A percentile compares a stretch with the other conserved stretches of the same genome.
Conservation (phyloP, 2,797 vertebrate species). For the Amazona finschi region DNA sequence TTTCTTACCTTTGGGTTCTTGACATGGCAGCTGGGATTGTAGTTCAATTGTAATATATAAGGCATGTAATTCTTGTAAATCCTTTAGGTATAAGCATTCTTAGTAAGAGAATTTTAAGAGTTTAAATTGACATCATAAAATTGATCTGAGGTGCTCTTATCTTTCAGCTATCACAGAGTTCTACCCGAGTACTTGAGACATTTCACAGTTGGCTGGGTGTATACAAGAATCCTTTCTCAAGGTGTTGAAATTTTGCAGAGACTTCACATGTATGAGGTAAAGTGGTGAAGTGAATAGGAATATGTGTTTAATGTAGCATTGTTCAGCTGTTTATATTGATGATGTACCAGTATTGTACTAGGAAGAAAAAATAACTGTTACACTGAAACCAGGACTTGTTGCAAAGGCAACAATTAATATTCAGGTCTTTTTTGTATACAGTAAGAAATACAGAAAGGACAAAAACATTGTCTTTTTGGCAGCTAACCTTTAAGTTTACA, state of each 20-base stretch:
- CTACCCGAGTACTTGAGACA: constrained; percentile 88
- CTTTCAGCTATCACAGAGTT: constrained; percentile 78
- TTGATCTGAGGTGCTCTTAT: background rate
- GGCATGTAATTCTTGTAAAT: background rate
- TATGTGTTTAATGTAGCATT: background rate
- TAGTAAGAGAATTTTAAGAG: background rate
- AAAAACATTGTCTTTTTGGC: background rate
- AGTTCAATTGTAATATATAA: background rate
- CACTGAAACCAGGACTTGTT: background rate
- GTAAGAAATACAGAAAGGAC: background rate
- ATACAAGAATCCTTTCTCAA: constrained; percentile 87
- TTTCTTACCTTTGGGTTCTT: background rate
- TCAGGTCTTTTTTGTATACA: background rate
- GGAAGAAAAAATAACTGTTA: background rate
- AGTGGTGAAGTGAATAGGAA: background rate
- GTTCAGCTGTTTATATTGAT: background rate
- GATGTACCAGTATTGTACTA: background rate
- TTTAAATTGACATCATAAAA: background rate
- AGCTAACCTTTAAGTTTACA: background rate
- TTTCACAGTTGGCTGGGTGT: constrained; percentile 92
- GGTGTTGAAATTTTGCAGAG: constrained; percentile 93
- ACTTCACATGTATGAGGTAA: constrained; percentile 88
- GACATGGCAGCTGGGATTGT: background rate
- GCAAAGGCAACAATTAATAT: background rate
- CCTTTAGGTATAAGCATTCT: background rate